Percentiles rank a stretch among this genome's conserved stretches.
These are phyloP conservation scores for Dromius quadrimaculatus DNA, from an alignment of 2,888 invertebrate species.

Conservation along the genomic window DNA sequence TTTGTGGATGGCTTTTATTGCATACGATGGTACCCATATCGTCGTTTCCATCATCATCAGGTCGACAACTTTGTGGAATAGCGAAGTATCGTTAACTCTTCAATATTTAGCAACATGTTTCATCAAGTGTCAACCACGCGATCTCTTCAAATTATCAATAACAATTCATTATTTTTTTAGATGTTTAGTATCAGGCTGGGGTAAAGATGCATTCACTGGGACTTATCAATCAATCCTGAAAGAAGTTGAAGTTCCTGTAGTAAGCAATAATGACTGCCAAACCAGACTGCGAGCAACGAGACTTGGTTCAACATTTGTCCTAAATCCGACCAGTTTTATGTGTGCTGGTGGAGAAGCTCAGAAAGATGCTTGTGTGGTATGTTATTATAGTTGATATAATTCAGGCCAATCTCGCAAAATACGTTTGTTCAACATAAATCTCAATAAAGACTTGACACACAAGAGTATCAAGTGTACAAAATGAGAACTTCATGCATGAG, in stretches of 20 bases:
- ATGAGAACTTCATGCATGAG: too few relatives aligned
- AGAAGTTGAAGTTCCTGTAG: constrained; percentile 79
- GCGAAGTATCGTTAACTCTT: not conserved
- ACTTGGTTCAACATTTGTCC: constrained; percentile 72
- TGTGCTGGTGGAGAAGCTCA: constrained; percentile 83
- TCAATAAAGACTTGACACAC: not conserved
- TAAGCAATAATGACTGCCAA: constrained; percentile 74
- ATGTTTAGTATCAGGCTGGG: constrained; percentile 82
- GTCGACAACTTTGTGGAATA: too few relatives aligned
- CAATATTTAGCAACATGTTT: not conserved
- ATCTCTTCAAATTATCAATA: not conserved
- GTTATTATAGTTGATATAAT: constrained; percentile 55
- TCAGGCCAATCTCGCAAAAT: not conserved
- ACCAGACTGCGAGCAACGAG: constrained; percentile 76
- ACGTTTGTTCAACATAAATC: not conserved
- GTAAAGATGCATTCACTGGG: constrained; percentile 78
- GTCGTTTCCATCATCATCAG: not conserved
- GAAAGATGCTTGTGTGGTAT: constrained; percentile 83
- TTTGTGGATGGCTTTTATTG: too few relatives aligned
- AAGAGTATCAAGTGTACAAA: too few relatives aligned
- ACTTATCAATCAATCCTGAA: constrained; percentile 76
- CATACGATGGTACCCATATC: too few relatives aligned
- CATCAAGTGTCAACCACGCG: not conserved
- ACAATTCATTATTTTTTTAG: constrained; percentile 56
- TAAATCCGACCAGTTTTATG: constrained; percentile 77